Conservation (phyloP, 2,888 invertebrate species). For the Acronicta psi region DNA sequence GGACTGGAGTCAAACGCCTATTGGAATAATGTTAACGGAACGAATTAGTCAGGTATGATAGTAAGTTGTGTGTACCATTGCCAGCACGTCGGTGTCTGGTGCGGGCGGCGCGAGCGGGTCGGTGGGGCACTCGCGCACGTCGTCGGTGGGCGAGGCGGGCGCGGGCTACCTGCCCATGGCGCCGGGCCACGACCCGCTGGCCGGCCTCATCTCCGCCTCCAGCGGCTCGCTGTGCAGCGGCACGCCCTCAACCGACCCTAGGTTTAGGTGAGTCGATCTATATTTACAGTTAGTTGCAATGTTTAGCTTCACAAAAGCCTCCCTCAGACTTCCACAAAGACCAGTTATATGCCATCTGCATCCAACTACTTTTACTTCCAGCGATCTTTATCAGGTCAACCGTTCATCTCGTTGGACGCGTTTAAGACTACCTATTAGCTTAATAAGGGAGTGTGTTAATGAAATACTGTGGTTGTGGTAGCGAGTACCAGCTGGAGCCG, state of each 20-base stretch:
- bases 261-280: slow-evolving; percentile 84
- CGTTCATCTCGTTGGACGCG: no score
- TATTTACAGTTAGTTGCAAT: no score
- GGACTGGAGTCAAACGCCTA: no score
- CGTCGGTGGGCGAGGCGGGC: slow-evolving; percentile 81
- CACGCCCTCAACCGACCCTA: slow-evolving; percentile 94
- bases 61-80: not conserved
- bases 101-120: slow-evolving; percentile 63
- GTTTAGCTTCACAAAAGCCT: no score
- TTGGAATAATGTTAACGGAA: no score
- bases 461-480: slow-evolving; percentile 57
- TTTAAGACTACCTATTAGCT: no score
- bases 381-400: no score
- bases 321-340: no score
- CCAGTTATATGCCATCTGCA: no score
- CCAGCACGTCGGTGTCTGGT: slow-evolving; percentile 65
- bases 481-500: slow-evolving; percentile 94
- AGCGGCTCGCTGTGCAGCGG: slow-evolving; percentile 93
- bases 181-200: slow-evolving; percentile 76
- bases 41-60: no score
- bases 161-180: slow-evolving; percentile 90
- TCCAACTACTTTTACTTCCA: no score
- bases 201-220: slow-evolving; percentile 87
- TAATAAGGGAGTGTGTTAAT: no score
- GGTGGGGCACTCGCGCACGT: slow-evolving; percentile 90